A percentile compares a stretch with the other conserved stretches of the same genome.
Conservation (phyloP, 2,888 invertebrate species). For the Elmis aenea region DNA sequence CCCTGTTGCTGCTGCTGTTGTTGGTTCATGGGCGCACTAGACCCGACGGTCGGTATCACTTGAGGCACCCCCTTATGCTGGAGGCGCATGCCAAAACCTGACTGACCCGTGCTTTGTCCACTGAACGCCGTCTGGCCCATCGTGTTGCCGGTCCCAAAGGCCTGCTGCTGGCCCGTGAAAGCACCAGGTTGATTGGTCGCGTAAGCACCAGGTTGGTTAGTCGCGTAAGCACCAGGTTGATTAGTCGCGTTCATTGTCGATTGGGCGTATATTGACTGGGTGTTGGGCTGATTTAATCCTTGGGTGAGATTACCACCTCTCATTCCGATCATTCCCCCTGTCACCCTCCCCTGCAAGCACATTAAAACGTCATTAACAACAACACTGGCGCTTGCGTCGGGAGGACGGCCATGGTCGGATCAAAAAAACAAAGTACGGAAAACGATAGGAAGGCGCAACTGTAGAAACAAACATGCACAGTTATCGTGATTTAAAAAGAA, state of each 20-base stretch:
- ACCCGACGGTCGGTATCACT: conserved; percentile 46
- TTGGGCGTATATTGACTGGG: conserved; percentile 15
- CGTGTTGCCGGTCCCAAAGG: conserved; percentile 14
- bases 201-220: conserved; percentile 22
- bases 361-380: too few species aligned
- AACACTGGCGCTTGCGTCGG: too few species aligned
- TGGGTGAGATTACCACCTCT: conserved; percentile 47
- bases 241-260: conserved; percentile 14
- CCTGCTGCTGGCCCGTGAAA: conserved; percentile 23
- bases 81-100: conserved; percentile 23
- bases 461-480: too few species aligned
- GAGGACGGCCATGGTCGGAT: too few species aligned
- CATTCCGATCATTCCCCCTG: conserved; percentile 54
- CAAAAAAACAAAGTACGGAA: too few species aligned
- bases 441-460: too few species aligned
- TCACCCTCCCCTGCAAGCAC: conserved; percentile 57
- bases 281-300: conserved; percentile 15
- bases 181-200: conserved; percentile 20
- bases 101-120: conserved; percentile 4
- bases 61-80: conserved; percentile 52
- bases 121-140: conserved; percentile 6
- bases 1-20: conserved; percentile 45
- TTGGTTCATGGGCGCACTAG: conserved; percentile 41
- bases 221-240: conserved; percentile 22
- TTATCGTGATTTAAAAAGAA: too few species aligned